A percentile compares a stretch with the other conserved stretches of the same genome.
These are phyloP conservation scores for Peribatodes rhomboidaria DNA, from an alignment of 2,888 invertebrate species.

Conservation along the genomic window DNA sequence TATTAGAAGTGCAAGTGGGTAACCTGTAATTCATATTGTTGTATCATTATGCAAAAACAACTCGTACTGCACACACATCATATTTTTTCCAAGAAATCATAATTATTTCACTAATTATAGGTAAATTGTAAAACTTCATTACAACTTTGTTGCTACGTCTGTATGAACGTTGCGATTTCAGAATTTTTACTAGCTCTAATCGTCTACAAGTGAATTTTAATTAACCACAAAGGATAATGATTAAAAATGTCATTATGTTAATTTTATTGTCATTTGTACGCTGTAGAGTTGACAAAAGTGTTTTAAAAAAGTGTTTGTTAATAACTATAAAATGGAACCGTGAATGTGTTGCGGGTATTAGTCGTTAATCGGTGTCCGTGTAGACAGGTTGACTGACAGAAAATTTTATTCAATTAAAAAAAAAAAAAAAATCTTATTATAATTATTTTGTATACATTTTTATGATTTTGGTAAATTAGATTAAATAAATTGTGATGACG, in stretches of 20 bases:
- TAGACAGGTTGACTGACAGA: constrained; percentile 1
- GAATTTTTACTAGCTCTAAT: too few relatives aligned
- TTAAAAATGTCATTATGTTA: background rate
- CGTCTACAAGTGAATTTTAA: too few relatives aligned
- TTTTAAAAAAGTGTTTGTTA: background rate
- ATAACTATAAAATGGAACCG: background rate
- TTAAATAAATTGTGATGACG: constrained; percentile 40
- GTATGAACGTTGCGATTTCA: too few relatives aligned
- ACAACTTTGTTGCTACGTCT: too few relatives aligned
- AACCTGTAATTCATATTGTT: background rate
- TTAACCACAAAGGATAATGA: background rate
- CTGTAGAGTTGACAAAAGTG: background rate
- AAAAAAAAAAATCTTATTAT: too few relatives aligned
- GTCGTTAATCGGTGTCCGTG: background rate
- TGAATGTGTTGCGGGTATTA: background rate
- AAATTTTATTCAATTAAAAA: background rate
- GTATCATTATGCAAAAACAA: background rate
- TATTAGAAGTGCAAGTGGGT: too few relatives aligned
- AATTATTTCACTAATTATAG: too few relatives aligned
- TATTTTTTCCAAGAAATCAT: too few relatives aligned
- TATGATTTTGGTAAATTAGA: too few relatives aligned
- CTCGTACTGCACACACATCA: too few relatives aligned
- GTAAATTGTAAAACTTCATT: too few relatives aligned
- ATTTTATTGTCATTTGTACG: background rate
- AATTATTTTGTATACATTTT: too few relatives aligned